Percentiles rank a stretch among this genome's conserved stretches.
phyloP scores from a whole-genome alignment of 2,113 vertebrate species.

The Otis tarda region DNA sequence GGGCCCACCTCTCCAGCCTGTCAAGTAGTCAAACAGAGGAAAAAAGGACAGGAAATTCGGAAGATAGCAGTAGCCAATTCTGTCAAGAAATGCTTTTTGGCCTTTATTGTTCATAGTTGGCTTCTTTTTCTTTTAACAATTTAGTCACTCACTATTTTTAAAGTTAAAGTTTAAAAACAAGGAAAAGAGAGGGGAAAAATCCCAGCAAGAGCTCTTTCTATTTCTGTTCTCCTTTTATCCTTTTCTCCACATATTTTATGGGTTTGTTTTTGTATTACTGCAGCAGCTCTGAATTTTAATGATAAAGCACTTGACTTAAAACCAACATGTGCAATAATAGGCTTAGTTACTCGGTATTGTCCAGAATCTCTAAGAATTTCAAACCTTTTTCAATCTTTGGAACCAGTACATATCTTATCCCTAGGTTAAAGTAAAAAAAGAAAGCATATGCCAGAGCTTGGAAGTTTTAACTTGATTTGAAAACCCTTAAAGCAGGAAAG shows the following conservation, averaged over 20 bases:
- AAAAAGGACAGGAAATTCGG: background rate
- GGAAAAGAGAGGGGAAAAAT: background rate
- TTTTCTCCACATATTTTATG: conserved; percentile 5
- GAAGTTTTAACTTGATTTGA: background rate
- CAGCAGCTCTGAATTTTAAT: conserved; percentile 48
- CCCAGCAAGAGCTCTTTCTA: background rate
- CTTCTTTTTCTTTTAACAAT: background rate
- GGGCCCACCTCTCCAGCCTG: too few relatives aligned
- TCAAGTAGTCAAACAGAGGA: background rate
- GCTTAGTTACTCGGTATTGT: conserved; percentile 31
- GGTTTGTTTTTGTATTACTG: conserved; percentile 21
- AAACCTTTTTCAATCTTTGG: background rate
- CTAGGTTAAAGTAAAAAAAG: background rate
- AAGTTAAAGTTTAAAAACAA: background rate
- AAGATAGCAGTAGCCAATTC: background rate
- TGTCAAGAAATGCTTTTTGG: background rate
- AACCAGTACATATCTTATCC: background rate
- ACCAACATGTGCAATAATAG: background rate
- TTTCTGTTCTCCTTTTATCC: conserved; percentile 5
- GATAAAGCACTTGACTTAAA: conserved; percentile 41
- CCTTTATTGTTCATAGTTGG: background rate
- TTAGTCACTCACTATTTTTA: background rate
- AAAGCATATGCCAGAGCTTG: background rate
- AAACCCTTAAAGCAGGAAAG: background rate
- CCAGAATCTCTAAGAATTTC: conserved; percentile 11